Conservation (phyloP, 2,888 invertebrate species). For the Lithophane ornitopus region DNA sequence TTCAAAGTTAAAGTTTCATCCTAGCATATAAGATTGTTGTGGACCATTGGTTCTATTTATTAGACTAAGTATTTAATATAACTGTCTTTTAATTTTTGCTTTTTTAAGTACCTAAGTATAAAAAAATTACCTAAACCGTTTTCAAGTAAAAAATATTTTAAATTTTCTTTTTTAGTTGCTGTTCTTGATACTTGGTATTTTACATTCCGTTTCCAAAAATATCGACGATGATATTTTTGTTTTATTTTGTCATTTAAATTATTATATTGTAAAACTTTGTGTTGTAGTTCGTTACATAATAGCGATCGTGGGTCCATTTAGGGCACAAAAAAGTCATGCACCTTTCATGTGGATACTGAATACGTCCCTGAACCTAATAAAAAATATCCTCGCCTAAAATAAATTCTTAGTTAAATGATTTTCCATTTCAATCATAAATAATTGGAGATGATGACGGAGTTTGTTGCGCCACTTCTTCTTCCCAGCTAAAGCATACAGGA, state of each 20-base stretch:
- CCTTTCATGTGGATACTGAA: not conserved
- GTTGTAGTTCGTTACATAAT: not conserved
- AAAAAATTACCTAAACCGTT: not conserved
- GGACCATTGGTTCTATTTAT: slow-evolving; percentile 40
- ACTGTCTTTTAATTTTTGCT: not conserved
- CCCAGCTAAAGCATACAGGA: not conserved
- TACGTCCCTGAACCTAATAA: not conserved
- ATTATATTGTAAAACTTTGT: not conserved
- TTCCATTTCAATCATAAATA: not conserved
- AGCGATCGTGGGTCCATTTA: not conserved
- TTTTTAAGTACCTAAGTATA: not conserved
- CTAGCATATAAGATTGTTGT: slow-evolving; percentile 46
- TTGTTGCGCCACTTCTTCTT: not conserved
- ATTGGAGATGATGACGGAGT: not conserved
- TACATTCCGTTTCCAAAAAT: slow-evolving; percentile 5
- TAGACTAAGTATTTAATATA: slow-evolving; percentile 22
- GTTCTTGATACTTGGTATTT: slow-evolving; percentile 16
- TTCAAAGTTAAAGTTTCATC: slow-evolving; percentile 44
- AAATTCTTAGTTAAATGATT: not conserved
- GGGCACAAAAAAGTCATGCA: not conserved
- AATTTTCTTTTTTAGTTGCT: not conserved
- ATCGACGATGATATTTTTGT: not conserved
- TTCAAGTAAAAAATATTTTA: not conserved
- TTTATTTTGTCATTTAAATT: not conserved
- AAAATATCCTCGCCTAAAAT: not conserved